Base-by-base conservation (phyloP, 2,888 invertebrate genomes). In the Eupithecia inturbata region DNA sequence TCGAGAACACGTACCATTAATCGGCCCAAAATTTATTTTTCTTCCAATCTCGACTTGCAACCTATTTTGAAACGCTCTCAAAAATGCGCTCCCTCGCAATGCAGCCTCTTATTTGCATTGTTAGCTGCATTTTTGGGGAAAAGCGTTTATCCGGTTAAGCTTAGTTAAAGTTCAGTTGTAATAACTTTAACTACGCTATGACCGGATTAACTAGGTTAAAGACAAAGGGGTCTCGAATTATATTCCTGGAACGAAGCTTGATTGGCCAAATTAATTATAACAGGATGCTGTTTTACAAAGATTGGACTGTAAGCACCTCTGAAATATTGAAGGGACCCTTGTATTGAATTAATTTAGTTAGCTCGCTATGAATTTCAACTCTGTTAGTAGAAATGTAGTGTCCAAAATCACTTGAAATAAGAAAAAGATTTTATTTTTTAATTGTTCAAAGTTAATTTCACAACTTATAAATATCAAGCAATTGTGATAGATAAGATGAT, bases 211-310 rank as follows among this genome's bases (percentile, higher is more conserved):
- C 57, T 26, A 14, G 4, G 57, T 57, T 57, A 26, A 57, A 4
- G 57, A 57, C 57, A 57, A 26, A 57, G 26, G 57, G 53, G 57
- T 26, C n/a, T 26, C 26, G 5, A 57, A 22, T 57, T 57, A 3
- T n/a, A 64, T 64, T 64, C 63, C 63, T n/a, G 33, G 33, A 68
- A 53, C 45, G 49, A 19, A 49, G 53, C 33, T 41, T 67, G 36
- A 67, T 39, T 67, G 26, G 22, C n/a, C 14, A 67, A 67, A 67
- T 67, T 67, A 36, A 67, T 67, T 22, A 45, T 16, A 68, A 36
- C 6, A 39, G 39, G 63, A 31, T 39, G 39, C 62, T 26, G 16
- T 70, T 70, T 70, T 45, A 57, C 33, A 14, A 70, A 26, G 41
- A 64, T 36, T 36, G 36, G 63, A 63, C 63, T n/a, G 16, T 31